phyloP scores from a whole-genome alignment of 2,888 invertebrate species.

The Bedellia somnulentella region DNA sequence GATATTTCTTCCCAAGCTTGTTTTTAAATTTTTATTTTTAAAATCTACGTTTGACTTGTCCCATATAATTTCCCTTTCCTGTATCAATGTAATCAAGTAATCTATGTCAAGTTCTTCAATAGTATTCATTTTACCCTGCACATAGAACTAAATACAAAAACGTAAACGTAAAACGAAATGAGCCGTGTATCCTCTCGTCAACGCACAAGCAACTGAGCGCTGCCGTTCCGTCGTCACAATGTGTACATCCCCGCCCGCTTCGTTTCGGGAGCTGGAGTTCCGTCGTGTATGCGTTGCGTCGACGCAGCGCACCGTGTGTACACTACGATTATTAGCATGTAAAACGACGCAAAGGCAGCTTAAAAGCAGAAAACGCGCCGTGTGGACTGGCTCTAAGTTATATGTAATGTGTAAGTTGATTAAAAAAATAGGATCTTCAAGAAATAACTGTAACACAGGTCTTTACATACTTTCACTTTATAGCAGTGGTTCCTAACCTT shows the following conservation, averaged over 20 bases:
- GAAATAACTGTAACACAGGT: too few species aligned
- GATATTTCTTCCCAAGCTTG: too few species aligned
- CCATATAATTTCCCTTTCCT: slow-evolving; percentile 10
- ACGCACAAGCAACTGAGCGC: slow-evolving; percentile 11
- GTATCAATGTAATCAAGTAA: slow-evolving; percentile 9
- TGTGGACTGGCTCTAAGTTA: too few species aligned
- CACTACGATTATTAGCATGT: slow-evolving; percentile 8
- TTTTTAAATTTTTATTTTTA: too few species aligned
- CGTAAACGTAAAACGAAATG: slow-evolving; percentile 6
- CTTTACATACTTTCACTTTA: too few species aligned
- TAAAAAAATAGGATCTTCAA: too few species aligned
- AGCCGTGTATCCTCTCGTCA: slow-evolving; percentile 9
- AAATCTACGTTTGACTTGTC: slow-evolving; percentile 9
- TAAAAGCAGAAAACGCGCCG: slow-evolving; percentile 15
- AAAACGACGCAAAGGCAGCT: too few species aligned
- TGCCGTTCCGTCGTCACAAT: slow-evolving; percentile 8
- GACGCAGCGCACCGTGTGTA: slow-evolving; percentile 9
- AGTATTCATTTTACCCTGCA: slow-evolving; percentile 8
- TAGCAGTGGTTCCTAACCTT: too few species aligned
- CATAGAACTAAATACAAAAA: slow-evolving; percentile 7
- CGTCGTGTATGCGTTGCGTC: slow-evolving; percentile 9
- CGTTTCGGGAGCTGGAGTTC: slow-evolving; percentile 9
- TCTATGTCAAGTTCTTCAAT: slow-evolving; percentile 9
- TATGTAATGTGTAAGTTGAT: too few species aligned
- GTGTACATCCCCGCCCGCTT: slow-evolving; percentile 9